Conservation (phyloP, 1,140 invertebrate genomes). For the Rhyacophila brunnea region DNA sequence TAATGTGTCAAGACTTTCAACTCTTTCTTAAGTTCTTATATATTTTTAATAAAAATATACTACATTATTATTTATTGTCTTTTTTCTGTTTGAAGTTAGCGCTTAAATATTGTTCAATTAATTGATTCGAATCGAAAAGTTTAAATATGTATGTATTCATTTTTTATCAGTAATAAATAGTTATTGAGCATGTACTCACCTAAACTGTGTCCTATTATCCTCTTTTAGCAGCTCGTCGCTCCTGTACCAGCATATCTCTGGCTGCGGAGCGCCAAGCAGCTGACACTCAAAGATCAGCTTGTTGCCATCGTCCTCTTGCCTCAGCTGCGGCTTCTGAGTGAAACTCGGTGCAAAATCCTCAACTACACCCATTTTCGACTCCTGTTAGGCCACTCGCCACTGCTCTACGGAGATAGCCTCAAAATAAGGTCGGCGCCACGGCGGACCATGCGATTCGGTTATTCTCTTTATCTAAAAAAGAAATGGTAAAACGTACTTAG, state of each 20-base stretch:
- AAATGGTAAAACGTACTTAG: no score
- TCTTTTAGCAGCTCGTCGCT: constrained; percentile 80
- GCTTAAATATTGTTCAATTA: no score
- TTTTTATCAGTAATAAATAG: no score
- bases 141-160: no score
- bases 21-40: no score
- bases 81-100: no score
- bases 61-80: no score
- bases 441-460: neutral
- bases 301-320: constrained; percentile 95
- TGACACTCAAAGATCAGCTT: constrained; percentile 94
- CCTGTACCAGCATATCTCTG: constrained; percentile 89
- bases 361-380: constrained; percentile 46
- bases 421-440: neutral
- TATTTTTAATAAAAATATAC: no score
- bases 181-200: no score
- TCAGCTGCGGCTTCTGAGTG: constrained; percentile 92
- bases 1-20: no score
- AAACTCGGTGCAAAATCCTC: constrained; percentile 97
- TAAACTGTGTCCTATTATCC: constrained; percentile 82
- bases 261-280: constrained; percentile 82
- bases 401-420: neutral
- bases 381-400: neutral
- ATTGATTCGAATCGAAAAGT: no score
- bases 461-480: no score